Evolutionary conservation across 2,797 vertebrate genomes (phyloP).

Genomic region (Vipera latastei): DNA sequence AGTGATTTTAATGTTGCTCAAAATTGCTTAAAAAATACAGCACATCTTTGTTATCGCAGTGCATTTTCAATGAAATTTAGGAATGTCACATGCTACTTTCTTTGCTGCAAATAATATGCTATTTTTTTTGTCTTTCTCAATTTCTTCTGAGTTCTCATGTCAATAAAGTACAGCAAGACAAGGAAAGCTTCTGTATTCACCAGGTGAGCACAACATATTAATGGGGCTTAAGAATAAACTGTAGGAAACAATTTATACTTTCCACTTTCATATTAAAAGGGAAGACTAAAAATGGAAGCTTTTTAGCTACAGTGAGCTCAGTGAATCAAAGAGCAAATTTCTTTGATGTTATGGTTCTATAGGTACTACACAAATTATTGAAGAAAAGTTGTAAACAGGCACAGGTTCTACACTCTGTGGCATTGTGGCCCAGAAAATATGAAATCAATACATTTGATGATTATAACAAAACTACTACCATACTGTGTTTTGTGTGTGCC

Average conservation of each 20-base stretch:
- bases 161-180: conserved; percentile 64
- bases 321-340: conserved; percentile 58
- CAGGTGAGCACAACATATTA: conserved; percentile 56
- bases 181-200: conserved; percentile 58
- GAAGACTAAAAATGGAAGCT: conserved; percentile 55
- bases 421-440: background rate
- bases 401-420: conserved; percentile 10
- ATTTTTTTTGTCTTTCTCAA: conserved; percentile 59
- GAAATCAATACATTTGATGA: background rate
- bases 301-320: conserved; percentile 61
- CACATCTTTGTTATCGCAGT: conserved; percentile 68
- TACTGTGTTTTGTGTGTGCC: background rate
- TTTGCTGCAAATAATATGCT: conserved; percentile 68
- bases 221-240: conserved; percentile 67
- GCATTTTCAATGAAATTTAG: conserved; percentile 67
- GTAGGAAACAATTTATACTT: conserved; percentile 52
- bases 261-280: conserved; percentile 62
- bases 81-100: conserved; percentile 66
- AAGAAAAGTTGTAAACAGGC: conserved; percentile 52
- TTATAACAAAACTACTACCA: background rate
- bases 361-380: conserved; percentile 43
- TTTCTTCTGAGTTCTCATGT: conserved; percentile 63
- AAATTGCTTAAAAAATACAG: conserved; percentile 71
- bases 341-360: conserved; percentile 37
- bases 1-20: conserved; percentile 67